phyloP scores from a whole-genome alignment of 2,888 invertebrate species.

The Diloba caeruleocephala region DNA sequence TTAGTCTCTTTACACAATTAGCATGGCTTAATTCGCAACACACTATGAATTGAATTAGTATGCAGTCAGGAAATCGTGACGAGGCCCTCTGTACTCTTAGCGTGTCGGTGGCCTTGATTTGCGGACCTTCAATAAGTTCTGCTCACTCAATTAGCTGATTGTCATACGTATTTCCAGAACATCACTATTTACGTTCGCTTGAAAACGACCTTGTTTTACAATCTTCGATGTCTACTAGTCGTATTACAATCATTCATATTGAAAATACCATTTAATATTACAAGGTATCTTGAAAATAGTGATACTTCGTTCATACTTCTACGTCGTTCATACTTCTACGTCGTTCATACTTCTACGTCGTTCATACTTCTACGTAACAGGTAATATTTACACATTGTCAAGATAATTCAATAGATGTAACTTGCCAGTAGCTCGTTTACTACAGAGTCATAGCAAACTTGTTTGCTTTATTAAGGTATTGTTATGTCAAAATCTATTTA shows the following conservation, averaged over 20 bases:
- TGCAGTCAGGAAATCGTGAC: slow-evolving; percentile 74
- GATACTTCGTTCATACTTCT: slow-evolving; percentile 5
- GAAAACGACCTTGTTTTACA: slow-evolving; percentile 37
- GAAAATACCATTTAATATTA: slow-evolving; percentile 28
- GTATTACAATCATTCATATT: slow-evolving; percentile 32
- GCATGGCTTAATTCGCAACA: slow-evolving; percentile 70
- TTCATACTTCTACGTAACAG: slow-evolving; percentile 8
- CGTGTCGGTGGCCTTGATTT: slow-evolving; percentile 50
- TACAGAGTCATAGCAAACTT: slow-evolving; percentile 25
- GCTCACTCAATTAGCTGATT: slow-evolving; percentile 25
- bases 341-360: slow-evolving; percentile 2
- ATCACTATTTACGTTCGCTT: slow-evolving; percentile 26
- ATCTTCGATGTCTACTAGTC: slow-evolving; percentile 35
- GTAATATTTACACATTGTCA: slow-evolving; percentile 11
- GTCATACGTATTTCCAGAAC: slow-evolving; percentile 35
- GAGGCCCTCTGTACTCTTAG: slow-evolving; percentile 57
- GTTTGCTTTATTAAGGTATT: slow-evolving; percentile 51
- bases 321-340: slow-evolving; percentile 4
- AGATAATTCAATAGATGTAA: slow-evolving; percentile 11
- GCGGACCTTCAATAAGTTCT: slow-evolving; percentile 41
- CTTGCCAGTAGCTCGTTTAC: slow-evolving; percentile 11
- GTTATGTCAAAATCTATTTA: slow-evolving; percentile 44
- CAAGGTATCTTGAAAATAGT: slow-evolving; percentile 23
- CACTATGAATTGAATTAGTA: slow-evolving; percentile 77
- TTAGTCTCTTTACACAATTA: slow-evolving; percentile 62